phyloP scores from a whole-genome alignment of 1,140 invertebrate species.

The Paramacrobiotus metropolitanus region DNA sequence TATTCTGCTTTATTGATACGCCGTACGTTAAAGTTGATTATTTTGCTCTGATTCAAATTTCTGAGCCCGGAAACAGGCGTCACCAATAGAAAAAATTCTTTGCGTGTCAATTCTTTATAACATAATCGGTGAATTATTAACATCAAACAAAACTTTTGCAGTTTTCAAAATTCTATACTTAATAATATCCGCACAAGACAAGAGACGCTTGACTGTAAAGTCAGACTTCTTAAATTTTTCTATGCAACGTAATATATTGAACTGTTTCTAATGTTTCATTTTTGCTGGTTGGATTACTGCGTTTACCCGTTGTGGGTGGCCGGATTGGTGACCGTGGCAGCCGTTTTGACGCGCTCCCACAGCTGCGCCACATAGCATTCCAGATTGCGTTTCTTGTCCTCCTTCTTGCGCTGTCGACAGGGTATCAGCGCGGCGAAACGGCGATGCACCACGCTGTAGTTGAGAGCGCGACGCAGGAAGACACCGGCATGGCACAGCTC shows the following conservation, averaged over 20 bases:
- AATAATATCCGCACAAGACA: no score
- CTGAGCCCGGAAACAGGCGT: no score
- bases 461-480: neutral
- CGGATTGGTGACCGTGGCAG: neutral
- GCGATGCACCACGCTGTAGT: neutral
- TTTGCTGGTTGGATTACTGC: neutral
- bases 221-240: neutral
- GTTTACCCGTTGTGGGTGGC: neutral
- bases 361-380: neutral
- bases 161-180: no score
- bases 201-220: neutral
- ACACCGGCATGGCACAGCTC: neutral
- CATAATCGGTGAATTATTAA: no score
- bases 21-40: no score
- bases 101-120: no score
- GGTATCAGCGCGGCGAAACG: neutral
- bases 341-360: neutral
- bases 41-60: no score
- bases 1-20: no score
- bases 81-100: no score
- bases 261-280: neutral
- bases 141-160: no score
- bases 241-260: neutral
- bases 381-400: neutral
- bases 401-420: neutral